Base-by-base conservation (phyloP, 2,888 invertebrate species). In the Pollenia labialis region DNA sequence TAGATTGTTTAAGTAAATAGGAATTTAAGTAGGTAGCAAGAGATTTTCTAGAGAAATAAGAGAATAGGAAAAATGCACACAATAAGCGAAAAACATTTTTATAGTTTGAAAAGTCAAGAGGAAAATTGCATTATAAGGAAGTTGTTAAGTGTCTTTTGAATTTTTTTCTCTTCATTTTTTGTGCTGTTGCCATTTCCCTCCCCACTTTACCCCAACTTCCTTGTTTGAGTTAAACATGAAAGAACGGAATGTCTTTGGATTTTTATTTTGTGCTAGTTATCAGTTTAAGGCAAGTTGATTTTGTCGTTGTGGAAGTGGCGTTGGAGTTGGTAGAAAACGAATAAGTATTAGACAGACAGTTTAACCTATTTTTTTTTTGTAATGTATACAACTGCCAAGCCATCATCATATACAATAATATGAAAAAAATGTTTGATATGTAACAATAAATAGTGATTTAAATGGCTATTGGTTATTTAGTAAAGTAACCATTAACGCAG, bases 111-210 rank as follows among this genome's bases (percentile, higher is more conserved):
- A 74, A 82, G 75, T 80, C 83, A 81, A 81, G 84, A 87, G 74
- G 77, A 85, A 85, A 87, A 81, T 81, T 84, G 77, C 81, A 87
- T 84, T 84, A 84, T 87, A 85, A 85, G 84, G 87, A 87, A 87
- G 87, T 87, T 87, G 87, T 87, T 87, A 77, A 87, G 81, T 84
- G 84, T 81, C 68, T 87, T 87, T 87, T 77, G 72, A 77, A 72
- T 62, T 77, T 58, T 62, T 62, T 71, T 23, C n/a, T 62, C 1
- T 62, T 56, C 32, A n/a, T 32, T 32, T 66, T 23, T 32, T 50
- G n/a, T 32, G 14, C 8, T 48, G 46, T 12, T 54, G 32, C 8
- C n/a, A 7, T 23, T 32, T 23, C 50, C 42, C 48, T 77, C 58
- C 46, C 48, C 48, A 54, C 62, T 60, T 32, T 52, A 52, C 9